phyloP scores from a whole-genome alignment of 1,140 invertebrate species.

The Physella acuta region DNA sequence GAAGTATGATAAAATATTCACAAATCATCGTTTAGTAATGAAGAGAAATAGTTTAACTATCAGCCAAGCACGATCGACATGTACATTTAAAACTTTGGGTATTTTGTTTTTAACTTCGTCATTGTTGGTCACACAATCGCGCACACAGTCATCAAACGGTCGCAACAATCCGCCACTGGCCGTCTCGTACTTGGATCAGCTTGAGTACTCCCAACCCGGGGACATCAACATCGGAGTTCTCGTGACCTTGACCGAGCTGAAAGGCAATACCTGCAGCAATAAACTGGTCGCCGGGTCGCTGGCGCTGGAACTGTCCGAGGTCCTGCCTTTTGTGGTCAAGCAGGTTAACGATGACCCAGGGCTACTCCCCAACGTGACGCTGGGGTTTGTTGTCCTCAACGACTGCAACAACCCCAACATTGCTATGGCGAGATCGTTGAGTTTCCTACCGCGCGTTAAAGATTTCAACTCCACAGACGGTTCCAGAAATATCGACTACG shows the following conservation, averaged over 20 bases:
- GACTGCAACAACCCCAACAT: not conserved
- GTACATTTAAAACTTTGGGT: too few species aligned
- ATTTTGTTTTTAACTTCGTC: too few species aligned
- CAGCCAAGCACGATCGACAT: too few species aligned
- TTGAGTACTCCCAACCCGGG: not conserved
- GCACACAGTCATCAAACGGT: too few species aligned
- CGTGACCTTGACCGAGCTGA: not conserved
- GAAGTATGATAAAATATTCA: too few species aligned
- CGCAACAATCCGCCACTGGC: too few species aligned
- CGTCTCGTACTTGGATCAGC: not conserved
- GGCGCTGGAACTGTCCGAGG: not conserved
- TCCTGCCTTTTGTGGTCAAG: not conserved
- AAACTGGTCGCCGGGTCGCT: not conserved
- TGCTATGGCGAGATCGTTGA: not conserved
- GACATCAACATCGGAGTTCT: constrained; percentile 12
- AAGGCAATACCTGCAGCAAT: not conserved
- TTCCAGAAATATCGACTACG: not conserved
- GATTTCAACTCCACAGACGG: not conserved
- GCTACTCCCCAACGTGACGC: not conserved
- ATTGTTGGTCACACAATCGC: too few species aligned
- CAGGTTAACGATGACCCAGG: not conserved
- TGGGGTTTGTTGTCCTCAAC: constrained; percentile 10
- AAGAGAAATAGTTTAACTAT: too few species aligned
- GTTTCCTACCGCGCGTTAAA: not conserved
- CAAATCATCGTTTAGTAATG: too few species aligned